Evolutionary conservation across 2,888 invertebrate species (phyloP).

Genomic region (Syritta pipiens): DNA sequence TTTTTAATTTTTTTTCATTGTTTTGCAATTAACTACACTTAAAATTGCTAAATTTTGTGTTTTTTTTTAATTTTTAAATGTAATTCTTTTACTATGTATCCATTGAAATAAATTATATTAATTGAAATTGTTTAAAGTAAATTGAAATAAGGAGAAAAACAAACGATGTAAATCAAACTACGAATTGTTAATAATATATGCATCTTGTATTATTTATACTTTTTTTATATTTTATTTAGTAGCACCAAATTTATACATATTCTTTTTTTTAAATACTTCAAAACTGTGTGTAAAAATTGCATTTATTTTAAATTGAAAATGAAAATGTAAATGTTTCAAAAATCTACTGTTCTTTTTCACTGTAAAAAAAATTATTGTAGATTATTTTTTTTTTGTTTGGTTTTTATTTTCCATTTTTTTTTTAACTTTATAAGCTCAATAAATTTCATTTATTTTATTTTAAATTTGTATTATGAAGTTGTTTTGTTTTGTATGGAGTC

Average conservation of each 20-base stretch:
- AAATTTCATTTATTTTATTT: constrained; percentile 14
- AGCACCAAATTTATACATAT: constrained; percentile 50
- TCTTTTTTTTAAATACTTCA: constrained; percentile 20
- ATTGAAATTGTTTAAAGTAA: not conserved
- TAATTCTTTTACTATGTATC: not conserved
- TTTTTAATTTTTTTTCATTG: constrained; percentile 12
- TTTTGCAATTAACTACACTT: constrained; percentile 36
- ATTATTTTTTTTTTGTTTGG: constrained; percentile 5
- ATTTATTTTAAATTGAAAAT: constrained; percentile 23
- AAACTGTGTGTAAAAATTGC: constrained; percentile 31
- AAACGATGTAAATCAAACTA: constrained; percentile 12
- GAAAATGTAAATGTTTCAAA: constrained; percentile 22
- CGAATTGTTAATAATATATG: not conserved
- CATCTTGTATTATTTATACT: constrained; percentile 2
- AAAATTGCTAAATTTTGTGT: constrained; percentile 30
- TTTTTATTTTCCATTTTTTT: constrained; percentile 3
- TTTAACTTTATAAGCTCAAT: constrained; percentile 44
- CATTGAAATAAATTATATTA: not conserved
- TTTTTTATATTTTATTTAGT: constrained; percentile 42
- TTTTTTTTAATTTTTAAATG: not conserved
- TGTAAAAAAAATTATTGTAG: constrained; percentile 29
- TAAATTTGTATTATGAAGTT: constrained; percentile 43
- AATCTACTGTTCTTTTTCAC: constrained; percentile 13
- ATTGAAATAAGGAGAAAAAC: not conserved
- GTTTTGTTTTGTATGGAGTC: constrained; percentile 20